Base-by-base conservation (phyloP, 2,113 vertebrate genomes). In the Nettapus auritus region DNA sequence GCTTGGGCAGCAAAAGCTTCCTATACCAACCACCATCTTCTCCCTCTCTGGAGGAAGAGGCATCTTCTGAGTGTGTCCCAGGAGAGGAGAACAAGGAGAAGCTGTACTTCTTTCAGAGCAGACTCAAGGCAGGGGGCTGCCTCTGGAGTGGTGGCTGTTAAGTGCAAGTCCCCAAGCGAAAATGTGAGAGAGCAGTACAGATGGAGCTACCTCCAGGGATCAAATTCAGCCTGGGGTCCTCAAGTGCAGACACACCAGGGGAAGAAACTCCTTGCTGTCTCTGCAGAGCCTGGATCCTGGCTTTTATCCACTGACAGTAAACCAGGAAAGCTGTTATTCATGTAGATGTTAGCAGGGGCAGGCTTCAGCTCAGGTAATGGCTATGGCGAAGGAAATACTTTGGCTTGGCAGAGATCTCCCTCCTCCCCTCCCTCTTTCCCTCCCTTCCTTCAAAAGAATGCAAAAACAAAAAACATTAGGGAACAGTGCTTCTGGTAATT, bases 281-380 rank as follows among this genome's bases (percentile, higher is more conserved):
- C 22, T 67, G 40, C 59, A 85, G 76, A 56, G 23, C 12, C 22
- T 0, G 0, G 13, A n/a, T 71, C 31, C 38, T 36, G n/a, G 64
- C 34, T 82, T n/a, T 71, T 44, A 18, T 34, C 59, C 53, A 26
- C 33, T n/a, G 44, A 22, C 28, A 5, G 33, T 71, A 33, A 38
- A 38, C n/a, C 13, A 21, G 48, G 25, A 74, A 83, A 57, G 40
- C 34, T 40, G 9, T 15, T 22, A 9, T 5, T 34, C 6, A 3
- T 1, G 9, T 21, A 48, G 33, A n/a, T 9, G 7, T 52, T 42
- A 52, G 28, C 70, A 77, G 28, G 20, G 46, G 33, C 33, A 13
- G 20, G 18, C 57, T 55, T 13, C 40, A 62, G 40, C 53, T 67
- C 42, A 25, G 40, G 25, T n/a, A 73, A 31, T 6, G 9, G 14